Percentiles rank a stretch among this genome's conserved stretches.
These are phyloP conservation scores for Hedychridium roseum DNA, from an alignment of 2,888 invertebrate genomes.

Conservation along the genomic window DNA sequence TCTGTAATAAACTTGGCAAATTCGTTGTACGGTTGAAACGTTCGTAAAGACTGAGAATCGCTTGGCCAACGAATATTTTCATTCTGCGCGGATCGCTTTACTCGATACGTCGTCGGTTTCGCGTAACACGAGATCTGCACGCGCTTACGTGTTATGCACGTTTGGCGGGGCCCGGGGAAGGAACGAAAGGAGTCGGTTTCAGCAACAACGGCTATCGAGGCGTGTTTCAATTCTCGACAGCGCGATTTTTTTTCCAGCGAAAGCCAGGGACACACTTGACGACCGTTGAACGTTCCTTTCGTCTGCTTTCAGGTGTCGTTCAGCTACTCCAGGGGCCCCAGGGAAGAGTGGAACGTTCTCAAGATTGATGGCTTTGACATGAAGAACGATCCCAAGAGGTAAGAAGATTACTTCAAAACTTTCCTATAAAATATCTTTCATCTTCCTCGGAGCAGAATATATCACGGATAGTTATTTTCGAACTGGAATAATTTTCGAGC, in stretches of 20 bases:
- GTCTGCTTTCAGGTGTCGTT: constrained; percentile 77
- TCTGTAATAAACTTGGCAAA: too few species aligned
- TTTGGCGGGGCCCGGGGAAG: constrained; percentile 13
- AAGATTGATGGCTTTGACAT: constrained; percentile 85
- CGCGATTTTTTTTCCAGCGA: neutral
- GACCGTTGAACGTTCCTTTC: neutral
- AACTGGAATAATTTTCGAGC: neutral
- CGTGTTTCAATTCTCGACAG: too few species aligned
- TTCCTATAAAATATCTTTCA: too few species aligned
- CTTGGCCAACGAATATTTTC: constrained; percentile 37
- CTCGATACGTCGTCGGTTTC: constrained; percentile 27
- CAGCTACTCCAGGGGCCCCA: constrained; percentile 78
- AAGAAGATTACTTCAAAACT: too few species aligned
- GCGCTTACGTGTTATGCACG: neutral
- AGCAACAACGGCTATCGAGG: neutral
- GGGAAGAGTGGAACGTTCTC: constrained; percentile 85
- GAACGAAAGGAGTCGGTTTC: constrained; percentile 20
- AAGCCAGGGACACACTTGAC: neutral
- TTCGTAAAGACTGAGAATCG: too few species aligned
- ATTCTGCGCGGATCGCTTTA: constrained; percentile 18
- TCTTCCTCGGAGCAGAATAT: too few species aligned
- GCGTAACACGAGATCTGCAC: constrained; percentile 22
- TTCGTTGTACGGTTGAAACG: constrained; percentile 13
- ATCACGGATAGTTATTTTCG: too few species aligned
- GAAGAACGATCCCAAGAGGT: constrained; percentile 86